Conservation (phyloP, 2,797 vertebrate genomes). For the Pipistrellus pygmaeus region DNA sequence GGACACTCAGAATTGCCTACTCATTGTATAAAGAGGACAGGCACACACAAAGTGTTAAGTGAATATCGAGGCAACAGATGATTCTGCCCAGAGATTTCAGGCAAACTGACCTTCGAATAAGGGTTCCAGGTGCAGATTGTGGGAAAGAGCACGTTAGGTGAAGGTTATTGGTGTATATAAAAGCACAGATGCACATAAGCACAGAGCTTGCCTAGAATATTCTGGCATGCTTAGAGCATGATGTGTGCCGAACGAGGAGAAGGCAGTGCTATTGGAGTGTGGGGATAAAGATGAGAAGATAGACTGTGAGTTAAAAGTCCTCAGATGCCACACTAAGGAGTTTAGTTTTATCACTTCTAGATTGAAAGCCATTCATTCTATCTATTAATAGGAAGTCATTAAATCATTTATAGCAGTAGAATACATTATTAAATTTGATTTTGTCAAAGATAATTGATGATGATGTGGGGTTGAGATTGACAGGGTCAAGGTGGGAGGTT, state of each 20-base stretch:
- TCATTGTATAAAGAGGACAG: neutral
- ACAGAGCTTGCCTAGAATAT: neutral
- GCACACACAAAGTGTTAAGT: neutral
- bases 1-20: neutral
- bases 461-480: neutral
- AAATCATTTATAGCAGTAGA: neutral
- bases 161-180: neutral
- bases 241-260: neutral
- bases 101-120: neutral
- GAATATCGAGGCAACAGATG: neutral
- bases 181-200: neutral
- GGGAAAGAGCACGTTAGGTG: neutral
- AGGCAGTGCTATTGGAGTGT: neutral
- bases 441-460: neutral
- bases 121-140: neutral
- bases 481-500: neutral
- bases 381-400: constrained; percentile 18
- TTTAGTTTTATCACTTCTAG: neutral
- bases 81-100: neutral
- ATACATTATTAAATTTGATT: neutral
- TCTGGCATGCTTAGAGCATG: neutral
- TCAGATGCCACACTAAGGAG: neutral
- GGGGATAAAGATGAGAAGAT: neutral
- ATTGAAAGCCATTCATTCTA: neutral
- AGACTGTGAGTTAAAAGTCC: neutral